Evolutionary conservation across 2,113 vertebrate genomes (phyloP).

Genomic region (Chaetodon trifascialis): DNA sequence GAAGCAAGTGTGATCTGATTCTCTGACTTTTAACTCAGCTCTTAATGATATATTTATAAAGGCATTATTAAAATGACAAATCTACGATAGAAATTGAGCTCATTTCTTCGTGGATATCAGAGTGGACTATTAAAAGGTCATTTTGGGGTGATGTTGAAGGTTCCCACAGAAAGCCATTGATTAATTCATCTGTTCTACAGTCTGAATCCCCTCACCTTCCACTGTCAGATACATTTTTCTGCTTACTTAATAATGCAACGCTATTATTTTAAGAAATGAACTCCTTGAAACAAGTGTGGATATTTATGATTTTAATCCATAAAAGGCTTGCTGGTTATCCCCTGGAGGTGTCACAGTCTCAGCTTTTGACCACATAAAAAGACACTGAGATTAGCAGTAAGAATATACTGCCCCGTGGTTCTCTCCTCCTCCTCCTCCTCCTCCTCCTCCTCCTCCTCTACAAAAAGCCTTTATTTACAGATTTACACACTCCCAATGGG

Average conservation of each 20-base stretch:
- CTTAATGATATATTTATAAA: neutral
- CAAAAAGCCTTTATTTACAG: slow-evolving; percentile 74
- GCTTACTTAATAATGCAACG: slow-evolving; percentile 40
- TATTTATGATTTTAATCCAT: slow-evolving; percentile 72
- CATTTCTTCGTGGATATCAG: neutral
- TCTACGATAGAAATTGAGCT: neutral
- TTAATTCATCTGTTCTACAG: slow-evolving; percentile 17
- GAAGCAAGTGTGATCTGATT: neutral
- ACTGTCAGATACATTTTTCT: slow-evolving; percentile 29
- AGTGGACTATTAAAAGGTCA: slow-evolving; percentile 3
- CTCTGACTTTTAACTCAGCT: slow-evolving; percentile 19
- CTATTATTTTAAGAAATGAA: slow-evolving; percentile 55
- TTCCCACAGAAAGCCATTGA: neutral
- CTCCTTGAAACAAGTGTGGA: slow-evolving; percentile 41
- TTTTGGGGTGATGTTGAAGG: slow-evolving; percentile 16
- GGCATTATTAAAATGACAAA: slow-evolving; percentile 7
- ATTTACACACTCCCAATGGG: slow-evolving; percentile 76
- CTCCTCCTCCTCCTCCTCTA: slow-evolving; percentile 50
- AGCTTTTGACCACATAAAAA: slow-evolving; percentile 75
- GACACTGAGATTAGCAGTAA: slow-evolving; percentile 75
- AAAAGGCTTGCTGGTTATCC: slow-evolving; percentile 59
- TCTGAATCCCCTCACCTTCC: slow-evolving; percentile 44
- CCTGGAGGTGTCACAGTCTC: slow-evolving; percentile 67
- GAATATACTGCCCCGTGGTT: slow-evolving; percentile 64
- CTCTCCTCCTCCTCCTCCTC: slow-evolving; percentile 60